A percentile compares a stretch with the other conserved stretches of the same genome.
Conservation (phyloP, 2,113 vertebrate species). For the Oreotragus oreotragus region DNA sequence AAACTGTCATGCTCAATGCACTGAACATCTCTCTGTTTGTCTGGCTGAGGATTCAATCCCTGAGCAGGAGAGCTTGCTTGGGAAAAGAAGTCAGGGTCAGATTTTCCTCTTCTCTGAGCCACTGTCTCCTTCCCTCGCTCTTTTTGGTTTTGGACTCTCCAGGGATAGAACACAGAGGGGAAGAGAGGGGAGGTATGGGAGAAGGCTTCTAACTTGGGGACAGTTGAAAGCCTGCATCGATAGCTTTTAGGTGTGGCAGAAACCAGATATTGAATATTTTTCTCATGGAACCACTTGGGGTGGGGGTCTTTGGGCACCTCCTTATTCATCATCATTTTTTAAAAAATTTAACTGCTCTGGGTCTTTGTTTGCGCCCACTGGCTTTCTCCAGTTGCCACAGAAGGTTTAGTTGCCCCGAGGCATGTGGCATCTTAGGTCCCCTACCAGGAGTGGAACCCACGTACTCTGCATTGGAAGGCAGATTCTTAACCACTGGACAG, state of each 20-base stretch:
- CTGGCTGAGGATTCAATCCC: background rate
- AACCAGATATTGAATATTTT: background rate
- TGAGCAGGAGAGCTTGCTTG: accelerated
- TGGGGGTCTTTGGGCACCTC: background rate
- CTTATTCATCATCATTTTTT: background rate
- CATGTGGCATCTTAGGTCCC: background rate
- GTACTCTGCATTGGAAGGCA: background rate
- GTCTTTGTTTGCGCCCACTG: background rate
- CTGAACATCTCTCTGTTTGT: background rate
- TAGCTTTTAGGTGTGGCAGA: background rate
- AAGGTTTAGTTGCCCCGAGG: background rate
- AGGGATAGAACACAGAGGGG: accelerated
- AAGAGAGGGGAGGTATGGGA: background rate
- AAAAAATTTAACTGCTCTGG: background rate
- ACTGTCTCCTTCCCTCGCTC: background rate
- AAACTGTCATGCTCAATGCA: background rate
- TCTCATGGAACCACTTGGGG: background rate
- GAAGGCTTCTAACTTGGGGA: background rate
- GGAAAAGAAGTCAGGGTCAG: background rate
- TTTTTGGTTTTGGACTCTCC: background rate
- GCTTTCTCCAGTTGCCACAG: background rate
- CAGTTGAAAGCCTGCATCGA: background rate
- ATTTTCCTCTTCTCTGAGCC: background rate
- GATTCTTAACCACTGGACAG: background rate
- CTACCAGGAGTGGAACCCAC: background rate